Evolutionary conservation across 2,888 invertebrate species (phyloP), one percentile per base, ranked within the genome.

Genomic region (Drosophila nr. perissopoda): DNA sequence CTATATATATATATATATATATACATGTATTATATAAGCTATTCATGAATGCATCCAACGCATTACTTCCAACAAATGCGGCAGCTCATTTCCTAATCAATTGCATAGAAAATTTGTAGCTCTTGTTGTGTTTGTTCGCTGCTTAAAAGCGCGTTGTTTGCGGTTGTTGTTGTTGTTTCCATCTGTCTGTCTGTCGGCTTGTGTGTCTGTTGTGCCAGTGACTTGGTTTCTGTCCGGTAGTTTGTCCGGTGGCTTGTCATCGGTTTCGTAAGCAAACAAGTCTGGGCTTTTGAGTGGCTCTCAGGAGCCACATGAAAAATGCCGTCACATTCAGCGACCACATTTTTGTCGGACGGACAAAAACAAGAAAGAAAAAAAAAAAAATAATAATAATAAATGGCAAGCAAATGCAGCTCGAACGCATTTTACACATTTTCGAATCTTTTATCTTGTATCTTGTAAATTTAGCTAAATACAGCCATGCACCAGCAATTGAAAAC

Each of bases 81-180:
- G 45, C 54, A 64, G 51, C 56, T 79, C 69, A 74, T 85, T 88
- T 83, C 78, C 78, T 68, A 86, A 86, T 86, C 80, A 86, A 82
- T 70, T 73, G 73, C 75, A 73, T 63, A 57, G 52, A 57, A 60
- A 64, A 65, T 68, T 56, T 65, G 54, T 54, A 11, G 21, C 8
- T 10, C 36, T 33, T 52, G 53, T 25, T 79, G 85, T 58, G 16
- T 45, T 45, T 45, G 25, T 45, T 16, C 74, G 48, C 48, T 75
- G 51, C 27, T 51, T 45, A 61, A 61, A 63, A 69, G 59, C 62
- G 40, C 71, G 38, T 40, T 69, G 66, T 42, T 42, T 42, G 8
- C 29, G 25, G 11, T 36, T 27, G 25, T 21, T 52, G 27, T 27
- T 52, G 57, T 58, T 40, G 58, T 51, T 33, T 31, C 27, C 4